These are phyloP conservation scores for Alentia gelatinosa DNA, from an alignment of 2,888 invertebrate genomes.

Conservation along the genomic window DNA sequence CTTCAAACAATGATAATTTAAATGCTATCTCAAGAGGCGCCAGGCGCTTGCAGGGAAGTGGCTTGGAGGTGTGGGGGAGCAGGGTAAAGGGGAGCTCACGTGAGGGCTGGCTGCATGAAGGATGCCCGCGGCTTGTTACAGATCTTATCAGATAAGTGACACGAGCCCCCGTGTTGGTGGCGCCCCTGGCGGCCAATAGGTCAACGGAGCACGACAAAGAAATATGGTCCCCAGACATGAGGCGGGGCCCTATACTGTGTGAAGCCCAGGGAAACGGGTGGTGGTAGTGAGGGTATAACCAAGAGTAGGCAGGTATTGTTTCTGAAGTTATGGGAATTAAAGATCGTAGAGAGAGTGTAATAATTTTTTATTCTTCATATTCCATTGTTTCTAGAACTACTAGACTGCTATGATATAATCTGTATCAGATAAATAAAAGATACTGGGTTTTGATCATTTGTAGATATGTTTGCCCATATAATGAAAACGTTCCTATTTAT, in stretches of 20 bases:
- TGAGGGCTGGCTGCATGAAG: neutral
- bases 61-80: neutral
- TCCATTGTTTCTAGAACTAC: too few relatives aligned
- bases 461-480: neutral
- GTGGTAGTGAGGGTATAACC: neutral
- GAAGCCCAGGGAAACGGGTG: neutral
- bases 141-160: conserved; percentile 19
- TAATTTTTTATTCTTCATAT: too few relatives aligned
- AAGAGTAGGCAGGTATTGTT: too few relatives aligned
- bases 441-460: neutral
- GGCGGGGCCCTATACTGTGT: neutral
- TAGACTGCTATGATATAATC: too few relatives aligned
- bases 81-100: neutral
- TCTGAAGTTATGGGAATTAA: too few relatives aligned
- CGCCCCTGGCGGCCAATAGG: neutral
- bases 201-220: neutral
- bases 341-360: too few relatives aligned
- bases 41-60: too few relatives aligned
- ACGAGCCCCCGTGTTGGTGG: neutral
- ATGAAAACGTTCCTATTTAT: neutral
- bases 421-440: too few relatives aligned
- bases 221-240: neutral
- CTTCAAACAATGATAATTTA: too few relatives aligned
- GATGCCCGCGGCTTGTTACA: neutral
- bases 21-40: too few relatives aligned